Conservation (phyloP, 2,797 vertebrate genomes). For the Amphiprion clarkii region DNA sequence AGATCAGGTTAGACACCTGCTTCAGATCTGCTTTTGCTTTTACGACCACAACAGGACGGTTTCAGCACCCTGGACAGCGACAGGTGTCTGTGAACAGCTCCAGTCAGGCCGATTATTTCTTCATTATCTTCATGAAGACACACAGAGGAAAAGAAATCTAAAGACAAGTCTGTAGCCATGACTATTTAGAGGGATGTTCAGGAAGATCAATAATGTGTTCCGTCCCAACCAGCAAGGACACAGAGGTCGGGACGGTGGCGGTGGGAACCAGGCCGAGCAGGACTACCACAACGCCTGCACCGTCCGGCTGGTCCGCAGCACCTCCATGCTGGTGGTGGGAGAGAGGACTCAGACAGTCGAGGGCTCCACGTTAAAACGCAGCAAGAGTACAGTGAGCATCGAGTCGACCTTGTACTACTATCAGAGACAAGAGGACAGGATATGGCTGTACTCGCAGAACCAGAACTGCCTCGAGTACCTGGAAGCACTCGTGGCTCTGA, state of each 20-base stretch:
- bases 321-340: slow-evolving; percentile 93
- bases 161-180: slow-evolving; percentile 8
- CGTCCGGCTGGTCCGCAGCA: slow-evolving; percentile 92
- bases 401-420: slow-evolving; percentile 87
- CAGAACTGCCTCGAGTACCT: slow-evolving; percentile 95
- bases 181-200: slow-evolving; percentile 87
- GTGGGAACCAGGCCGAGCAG: slow-evolving; percentile 46
- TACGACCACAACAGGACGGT: slow-evolving; percentile 9
- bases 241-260: slow-evolving; percentile 50
- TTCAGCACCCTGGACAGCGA: slow-evolving; percentile 86
- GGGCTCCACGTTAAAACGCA: slow-evolving; percentile 89
- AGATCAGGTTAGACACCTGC: slow-evolving; percentile 57
- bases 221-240: slow-evolving; percentile 85
- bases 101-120: neutral
- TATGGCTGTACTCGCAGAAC: slow-evolving; percentile 93
- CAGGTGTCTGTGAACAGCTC: neutral
- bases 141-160: neutral
- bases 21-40: slow-evolving; percentile 23
- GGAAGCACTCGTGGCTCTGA: slow-evolving; percentile 93
- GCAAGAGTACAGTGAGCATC: slow-evolving; percentile 90
- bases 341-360: slow-evolving; percentile 78
- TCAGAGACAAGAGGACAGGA: slow-evolving; percentile 90
- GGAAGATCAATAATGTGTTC: slow-evolving; percentile 93
- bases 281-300: slow-evolving; percentile 86
- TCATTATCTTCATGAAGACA: neutral